A percentile compares a stretch with the other conserved stretches of the same genome.
Conservation (phyloP, 1,140 invertebrate genomes). For the Meloidogyne hapla region DNA sequence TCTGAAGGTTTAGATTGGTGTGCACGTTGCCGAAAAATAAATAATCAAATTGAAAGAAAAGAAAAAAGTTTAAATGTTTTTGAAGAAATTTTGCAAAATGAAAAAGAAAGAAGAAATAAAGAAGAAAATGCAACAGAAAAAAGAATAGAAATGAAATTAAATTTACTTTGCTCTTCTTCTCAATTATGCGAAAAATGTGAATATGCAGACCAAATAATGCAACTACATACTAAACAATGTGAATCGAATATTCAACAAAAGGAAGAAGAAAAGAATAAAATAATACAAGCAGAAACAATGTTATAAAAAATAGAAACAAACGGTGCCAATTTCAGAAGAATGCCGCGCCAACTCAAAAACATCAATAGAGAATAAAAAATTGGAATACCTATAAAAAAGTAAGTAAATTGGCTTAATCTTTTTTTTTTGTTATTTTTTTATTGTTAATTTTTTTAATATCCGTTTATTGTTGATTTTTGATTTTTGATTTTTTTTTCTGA, state of each 20-base stretch:
- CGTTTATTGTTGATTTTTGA: no score
- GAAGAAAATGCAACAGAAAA: neutral
- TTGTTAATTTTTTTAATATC: neutral
- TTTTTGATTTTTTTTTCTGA: no score
- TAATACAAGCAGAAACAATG: neutral
- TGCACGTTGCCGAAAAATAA: constrained; percentile 10
- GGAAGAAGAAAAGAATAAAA: neutral
- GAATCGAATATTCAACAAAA: no score
- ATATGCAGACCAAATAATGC: neutral
- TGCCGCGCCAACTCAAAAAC: neutral
- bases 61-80: neutral
- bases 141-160: neutral
- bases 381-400: neutral
- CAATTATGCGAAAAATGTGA: neutral
- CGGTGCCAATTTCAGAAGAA: neutral
- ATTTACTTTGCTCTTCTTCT: neutral
- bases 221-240: neutral
- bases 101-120: neutral
- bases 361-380: neutral
- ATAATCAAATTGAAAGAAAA: neutral
- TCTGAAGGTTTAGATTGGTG: neutral
- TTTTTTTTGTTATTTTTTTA: neutral
- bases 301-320: neutral
- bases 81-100: neutral
- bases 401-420: no score